Base-by-base conservation (phyloP, 2,888 invertebrate species). In the Volucella bombylans region DNA sequence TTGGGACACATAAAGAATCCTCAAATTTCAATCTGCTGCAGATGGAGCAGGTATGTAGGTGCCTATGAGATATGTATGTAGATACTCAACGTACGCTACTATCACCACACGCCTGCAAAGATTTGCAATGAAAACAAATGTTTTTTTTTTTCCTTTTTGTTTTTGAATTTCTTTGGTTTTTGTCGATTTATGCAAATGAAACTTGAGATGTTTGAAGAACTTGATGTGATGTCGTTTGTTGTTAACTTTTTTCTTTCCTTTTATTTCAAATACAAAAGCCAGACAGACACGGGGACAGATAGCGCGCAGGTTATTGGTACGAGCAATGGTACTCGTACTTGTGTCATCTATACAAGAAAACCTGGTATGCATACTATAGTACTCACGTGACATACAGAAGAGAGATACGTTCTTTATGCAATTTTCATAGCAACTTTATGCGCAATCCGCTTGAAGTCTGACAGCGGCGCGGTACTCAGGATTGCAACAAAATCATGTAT, bases 111-210 rank as follows among this genome's bases (percentile, higher is more conserved):
- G 62, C 41, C 64, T 78, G 54, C 65, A 4, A 74, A 69, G 65
- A 79, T 69, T 43, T 79, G 79, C 79, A 74, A 69, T 65, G 62
- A 41, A 82, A 69, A 31, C 31, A 31, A 31, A 23, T 2, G 1
- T 23, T 61, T 52, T 47, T 65, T 23, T 23, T 61, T 52, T 47
- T 65, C 62, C 68, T 68, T 15, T 47, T 57, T 52, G 41, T 61
- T 83, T 31, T 31, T 31, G 4, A 69, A 52, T 72, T 61, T 65
- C 57, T 62, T 68, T 59, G 62, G 43, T 74, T 83, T 83, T 81
- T 31, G 81, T 81, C 81, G 81, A 85, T 81, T 81, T 81, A 85
- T 85, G 85, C 81, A 85, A 85, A 85, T 85, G 85, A 81, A 85
- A 85, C 85, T 71, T 81, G 85, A 85, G 85, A 81, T 72, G 67